Percentiles rank a stretch among this genome's conserved stretches.
phyloP scores from a whole-genome alignment of 2,113 vertebrate genomes.

The Nestor notabilis region DNA sequence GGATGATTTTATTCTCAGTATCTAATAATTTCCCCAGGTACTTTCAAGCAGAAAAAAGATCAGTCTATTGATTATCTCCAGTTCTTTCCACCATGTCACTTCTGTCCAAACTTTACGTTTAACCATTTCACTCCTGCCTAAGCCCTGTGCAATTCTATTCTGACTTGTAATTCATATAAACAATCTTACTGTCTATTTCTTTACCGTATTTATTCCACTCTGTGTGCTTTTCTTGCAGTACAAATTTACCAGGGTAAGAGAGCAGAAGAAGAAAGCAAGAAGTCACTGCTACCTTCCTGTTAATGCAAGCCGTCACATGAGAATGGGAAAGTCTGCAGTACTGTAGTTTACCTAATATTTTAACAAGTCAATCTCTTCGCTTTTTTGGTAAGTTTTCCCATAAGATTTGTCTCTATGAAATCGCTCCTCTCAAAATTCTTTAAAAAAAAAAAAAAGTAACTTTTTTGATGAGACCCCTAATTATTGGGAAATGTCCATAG shows the following conservation, averaged over 20 bases:
- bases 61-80: background rate
- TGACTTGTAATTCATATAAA: background rate
- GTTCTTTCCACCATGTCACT: background rate
- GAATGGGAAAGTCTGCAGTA: background rate
- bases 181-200: background rate
- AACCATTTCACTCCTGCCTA: background rate
- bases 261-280: background rate
- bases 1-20: background rate
- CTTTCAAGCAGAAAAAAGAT: background rate
- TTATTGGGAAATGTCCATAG: background rate
- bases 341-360: background rate
- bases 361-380: background rate
- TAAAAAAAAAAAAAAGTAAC: background rate
- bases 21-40: background rate
- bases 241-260: background rate
- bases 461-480: background rate
- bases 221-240: background rate
- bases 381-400: background rate
- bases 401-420: background rate
- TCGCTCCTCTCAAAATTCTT: background rate
- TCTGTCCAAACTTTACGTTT: background rate
- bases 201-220: background rate
- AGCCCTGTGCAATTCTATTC: background rate
- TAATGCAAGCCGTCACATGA: too few relatives aligned
- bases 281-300: rapidly evolving